Conservation (phyloP, 2,113 vertebrate genomes). For the Todiramphus saurophagus region DNA sequence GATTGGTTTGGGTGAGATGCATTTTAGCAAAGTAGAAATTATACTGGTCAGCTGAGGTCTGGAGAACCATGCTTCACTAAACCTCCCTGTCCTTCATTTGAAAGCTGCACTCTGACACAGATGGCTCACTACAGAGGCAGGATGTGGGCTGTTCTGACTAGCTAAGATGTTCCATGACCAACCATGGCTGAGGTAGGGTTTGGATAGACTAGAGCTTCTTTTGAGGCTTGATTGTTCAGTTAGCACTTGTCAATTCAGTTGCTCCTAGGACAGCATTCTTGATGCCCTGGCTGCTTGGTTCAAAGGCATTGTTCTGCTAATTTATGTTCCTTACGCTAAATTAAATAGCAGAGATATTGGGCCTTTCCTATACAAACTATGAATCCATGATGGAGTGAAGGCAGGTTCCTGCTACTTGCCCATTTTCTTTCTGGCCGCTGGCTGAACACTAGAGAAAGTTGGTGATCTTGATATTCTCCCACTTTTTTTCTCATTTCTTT, state of each 20-base stretch:
- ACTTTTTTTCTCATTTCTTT: background rate
- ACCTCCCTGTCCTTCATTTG: background rate
- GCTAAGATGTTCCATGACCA: background rate
- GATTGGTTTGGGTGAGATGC: background rate
- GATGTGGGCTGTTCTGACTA: background rate
- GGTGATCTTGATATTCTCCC: background rate
- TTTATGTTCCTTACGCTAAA: background rate
- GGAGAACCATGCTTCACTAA: background rate
- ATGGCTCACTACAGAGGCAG: background rate
- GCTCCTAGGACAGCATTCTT: background rate
- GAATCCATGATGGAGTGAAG: background rate
- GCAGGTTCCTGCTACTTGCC: background rate
- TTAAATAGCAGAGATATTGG: background rate
- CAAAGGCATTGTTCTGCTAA: background rate
- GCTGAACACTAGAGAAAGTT: background rate
- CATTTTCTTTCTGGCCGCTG: background rate
- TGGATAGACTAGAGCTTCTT: background rate
- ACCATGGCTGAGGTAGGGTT: background rate
- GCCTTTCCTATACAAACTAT: background rate
- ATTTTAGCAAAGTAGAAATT: constrained; percentile 3
- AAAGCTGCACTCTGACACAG: background rate
- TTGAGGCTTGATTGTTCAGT: background rate
- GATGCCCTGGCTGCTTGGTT: background rate
- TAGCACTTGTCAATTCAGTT: background rate
- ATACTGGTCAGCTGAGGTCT: background rate